Conservation (phyloP, 2,888 invertebrate genomes). For the Rotaria magnacalcarata region DNA sequence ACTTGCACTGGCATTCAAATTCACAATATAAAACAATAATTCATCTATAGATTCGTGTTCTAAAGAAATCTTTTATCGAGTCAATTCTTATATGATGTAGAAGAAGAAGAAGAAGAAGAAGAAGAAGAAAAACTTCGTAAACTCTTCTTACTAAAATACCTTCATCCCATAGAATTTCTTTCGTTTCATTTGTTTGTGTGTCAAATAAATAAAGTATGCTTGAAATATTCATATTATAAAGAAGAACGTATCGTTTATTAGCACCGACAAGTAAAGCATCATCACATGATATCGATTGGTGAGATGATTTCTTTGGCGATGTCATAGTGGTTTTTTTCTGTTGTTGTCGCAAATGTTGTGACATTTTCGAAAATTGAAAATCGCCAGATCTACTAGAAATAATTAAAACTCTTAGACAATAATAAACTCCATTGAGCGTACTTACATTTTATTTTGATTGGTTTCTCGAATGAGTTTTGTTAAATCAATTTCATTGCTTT, state of each 20-base stretch:
- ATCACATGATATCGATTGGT: not conserved
- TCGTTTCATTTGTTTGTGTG: not conserved
- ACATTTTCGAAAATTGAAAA: not conserved
- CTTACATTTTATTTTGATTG: not conserved
- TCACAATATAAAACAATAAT: too few relatives aligned
- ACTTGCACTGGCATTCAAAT: too few relatives aligned
- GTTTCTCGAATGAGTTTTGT: not conserved
- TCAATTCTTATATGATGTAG: too few relatives aligned
- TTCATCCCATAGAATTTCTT: not conserved
- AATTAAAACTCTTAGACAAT: too few relatives aligned
- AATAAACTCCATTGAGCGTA: too few relatives aligned
- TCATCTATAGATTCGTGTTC: too few relatives aligned
- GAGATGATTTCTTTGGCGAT: not conserved
- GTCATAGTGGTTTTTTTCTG: too few relatives aligned
- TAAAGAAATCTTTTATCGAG: too few relatives aligned
- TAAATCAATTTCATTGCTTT: conserved; percentile 6
- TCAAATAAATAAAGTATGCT: not conserved
- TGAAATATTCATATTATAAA: not conserved
- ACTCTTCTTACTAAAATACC: not conserved
- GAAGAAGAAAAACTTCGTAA: too few relatives aligned
- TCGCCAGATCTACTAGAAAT: not conserved
- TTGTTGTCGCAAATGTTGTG: not conserved
- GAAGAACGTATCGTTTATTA: not conserved
- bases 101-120: too few relatives aligned
- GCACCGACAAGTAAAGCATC: not conserved